phyloP scores from a whole-genome alignment of 2,113 vertebrate genomes.

The Gila orcuttii region DNA sequence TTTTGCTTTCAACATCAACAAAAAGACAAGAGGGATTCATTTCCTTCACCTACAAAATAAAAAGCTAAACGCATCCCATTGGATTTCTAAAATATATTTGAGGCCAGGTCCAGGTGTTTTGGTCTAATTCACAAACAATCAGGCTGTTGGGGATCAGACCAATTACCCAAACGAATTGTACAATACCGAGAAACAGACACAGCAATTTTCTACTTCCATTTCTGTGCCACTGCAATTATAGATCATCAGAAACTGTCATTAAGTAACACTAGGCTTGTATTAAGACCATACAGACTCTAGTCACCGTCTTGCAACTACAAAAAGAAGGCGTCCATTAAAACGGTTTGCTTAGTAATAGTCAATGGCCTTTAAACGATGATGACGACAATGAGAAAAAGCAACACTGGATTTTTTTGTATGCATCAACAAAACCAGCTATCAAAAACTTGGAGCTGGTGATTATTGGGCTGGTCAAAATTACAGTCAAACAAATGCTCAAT shows the following conservation, averaged over 20 bases:
- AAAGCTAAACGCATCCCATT: background rate
- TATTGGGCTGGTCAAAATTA: constrained; percentile 57
- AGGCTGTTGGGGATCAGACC: constrained; percentile 14
- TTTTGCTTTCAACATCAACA: constrained; percentile 64
- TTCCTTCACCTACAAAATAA: constrained; percentile 10
- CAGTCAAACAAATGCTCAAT: constrained; percentile 55
- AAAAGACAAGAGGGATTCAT: constrained; percentile 43
- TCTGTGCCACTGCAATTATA: constrained; percentile 46
- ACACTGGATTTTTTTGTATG: constrained; percentile 51
- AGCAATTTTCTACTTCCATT: constrained; percentile 34
- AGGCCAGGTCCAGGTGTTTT: background rate
- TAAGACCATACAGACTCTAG: constrained; percentile 36
- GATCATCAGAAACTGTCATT: constrained; percentile 42
- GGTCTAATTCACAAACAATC: constrained; percentile 25
- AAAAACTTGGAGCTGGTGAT: constrained; percentile 61
- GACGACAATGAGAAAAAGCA: constrained; percentile 29
- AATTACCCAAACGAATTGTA: constrained; percentile 35
- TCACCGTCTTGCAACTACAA: constrained; percentile 33
- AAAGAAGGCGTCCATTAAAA: constrained; percentile 24
- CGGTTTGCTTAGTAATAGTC: background rate
- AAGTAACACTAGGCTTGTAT: constrained; percentile 41
- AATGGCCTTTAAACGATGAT: constrained; percentile 28
- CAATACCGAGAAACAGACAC: constrained; percentile 22
- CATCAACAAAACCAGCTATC: constrained; percentile 58
- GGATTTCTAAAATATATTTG: background rate